Conservation (phyloP, 2,888 invertebrate species). For the Xylota sylvarum region DNA sequence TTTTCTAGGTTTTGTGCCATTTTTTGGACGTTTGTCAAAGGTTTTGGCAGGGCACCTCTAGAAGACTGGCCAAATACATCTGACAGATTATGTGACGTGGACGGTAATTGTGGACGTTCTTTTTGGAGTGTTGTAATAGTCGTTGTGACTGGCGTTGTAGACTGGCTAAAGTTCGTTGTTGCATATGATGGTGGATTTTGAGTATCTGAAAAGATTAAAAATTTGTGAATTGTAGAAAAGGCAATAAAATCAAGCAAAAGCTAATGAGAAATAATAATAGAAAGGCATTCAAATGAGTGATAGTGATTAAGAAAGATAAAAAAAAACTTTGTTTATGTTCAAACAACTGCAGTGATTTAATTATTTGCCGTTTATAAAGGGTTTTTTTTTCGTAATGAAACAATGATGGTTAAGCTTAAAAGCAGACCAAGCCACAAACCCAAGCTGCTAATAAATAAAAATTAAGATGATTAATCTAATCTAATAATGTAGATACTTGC, state of each 20-base stretch:
- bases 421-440: constrained; percentile 45
- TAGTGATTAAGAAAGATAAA: neutral
- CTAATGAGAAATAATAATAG: neutral
- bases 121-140: constrained; percentile 12
- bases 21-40: constrained; percentile 80
- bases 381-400: constrained; percentile 12
- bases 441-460: constrained; percentile 25
- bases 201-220: constrained; percentile 43
- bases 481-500: constrained; percentile 45
- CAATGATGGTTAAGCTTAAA: constrained; percentile 26
- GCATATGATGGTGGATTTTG: constrained; percentile 77
- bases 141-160: constrained; percentile 27
- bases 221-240: neutral
- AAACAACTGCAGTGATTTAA: too few relatives aligned
- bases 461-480: constrained; percentile 4
- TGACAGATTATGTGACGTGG: constrained; percentile 79
- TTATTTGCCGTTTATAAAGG: neutral
- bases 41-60: constrained; percentile 57
- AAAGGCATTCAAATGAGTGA: neutral
- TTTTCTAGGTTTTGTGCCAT: constrained; percentile 82
- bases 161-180: constrained; percentile 48
- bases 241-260: neutral
- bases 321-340: neutral
- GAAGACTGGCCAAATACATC: constrained; percentile 78
- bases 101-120: constrained; percentile 74